Conservation (phyloP, 1,140 invertebrate genomes). For the Pseudomyrmex cubaensis region DNA sequence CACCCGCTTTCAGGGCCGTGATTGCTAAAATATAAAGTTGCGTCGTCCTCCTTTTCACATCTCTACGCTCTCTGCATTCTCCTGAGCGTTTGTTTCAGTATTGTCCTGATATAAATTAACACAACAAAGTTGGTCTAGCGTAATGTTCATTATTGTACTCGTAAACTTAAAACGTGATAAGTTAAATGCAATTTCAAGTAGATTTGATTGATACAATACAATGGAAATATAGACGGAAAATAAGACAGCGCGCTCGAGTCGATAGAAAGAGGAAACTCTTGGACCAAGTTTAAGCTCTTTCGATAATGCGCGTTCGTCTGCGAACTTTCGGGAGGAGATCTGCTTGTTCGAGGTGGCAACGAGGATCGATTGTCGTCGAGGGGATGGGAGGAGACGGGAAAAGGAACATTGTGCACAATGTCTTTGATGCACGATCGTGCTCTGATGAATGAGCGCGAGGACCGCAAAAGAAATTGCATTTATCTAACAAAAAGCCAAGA, state of each 20-base stretch:
- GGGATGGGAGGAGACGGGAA: neutral
- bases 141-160: neutral
- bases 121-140: neutral
- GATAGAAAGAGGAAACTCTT: neutral
- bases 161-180: neutral
- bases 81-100: neutral
- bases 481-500: neutral
- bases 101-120: neutral
- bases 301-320: conserved; percentile 41
- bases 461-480: neutral
- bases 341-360: neutral
- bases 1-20: conserved; percentile 22
- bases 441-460: neutral
- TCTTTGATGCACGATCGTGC: conserved; percentile 18
- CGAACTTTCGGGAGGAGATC: conserved; percentile 24
- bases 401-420: conserved; percentile 4
- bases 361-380: conserved; percentile 20
- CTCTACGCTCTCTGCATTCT: neutral
- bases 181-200: conserved; percentile 8
- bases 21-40: neutral
- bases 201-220: conserved; percentile 5
- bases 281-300: conserved; percentile 4
- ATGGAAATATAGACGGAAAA: conserved; percentile 22
- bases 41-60: neutral
- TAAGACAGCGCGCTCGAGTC: neutral